These are phyloP conservation scores for Phaetusa simplex DNA, from an alignment of 2,113 vertebrate species.

Conservation along the genomic window DNA sequence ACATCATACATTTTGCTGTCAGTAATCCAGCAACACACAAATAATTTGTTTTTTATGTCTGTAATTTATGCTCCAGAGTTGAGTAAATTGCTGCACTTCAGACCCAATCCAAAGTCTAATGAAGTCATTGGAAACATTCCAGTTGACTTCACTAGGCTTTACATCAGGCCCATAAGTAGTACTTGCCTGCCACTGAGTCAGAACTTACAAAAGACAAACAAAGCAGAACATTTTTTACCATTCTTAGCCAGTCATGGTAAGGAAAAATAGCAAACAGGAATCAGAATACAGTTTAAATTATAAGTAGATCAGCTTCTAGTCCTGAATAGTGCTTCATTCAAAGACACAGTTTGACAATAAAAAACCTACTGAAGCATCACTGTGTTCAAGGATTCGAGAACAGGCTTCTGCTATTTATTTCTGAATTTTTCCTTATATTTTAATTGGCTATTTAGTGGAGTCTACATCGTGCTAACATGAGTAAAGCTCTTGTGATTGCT, in stretches of 20 bases:
- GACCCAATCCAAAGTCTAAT: slow-evolving; percentile 38
- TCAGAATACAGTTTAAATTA: neutral
- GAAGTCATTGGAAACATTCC: slow-evolving; percentile 60
- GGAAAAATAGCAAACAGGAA: neutral
- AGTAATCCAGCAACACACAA: slow-evolving; percentile 62
- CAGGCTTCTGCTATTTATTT: neutral
- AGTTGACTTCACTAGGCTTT: slow-evolving; percentile 55
- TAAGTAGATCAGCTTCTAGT: neutral
- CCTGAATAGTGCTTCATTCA: neutral
- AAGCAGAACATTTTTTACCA: neutral
- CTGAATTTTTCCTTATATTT: neutral
- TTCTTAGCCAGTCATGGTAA: neutral
- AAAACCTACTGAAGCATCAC: neutral
- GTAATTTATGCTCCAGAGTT: slow-evolving; percentile 54
- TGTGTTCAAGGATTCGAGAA: neutral
- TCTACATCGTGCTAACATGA: neutral
- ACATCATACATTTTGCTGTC: slow-evolving; percentile 63
- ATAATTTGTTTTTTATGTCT: slow-evolving; percentile 62
- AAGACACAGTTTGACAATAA: neutral
- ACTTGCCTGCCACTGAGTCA: slow-evolving; percentile 36
- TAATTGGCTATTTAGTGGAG: neutral
- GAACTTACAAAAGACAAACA: slow-evolving; percentile 13
- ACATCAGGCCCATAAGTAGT: slow-evolving; percentile 45
- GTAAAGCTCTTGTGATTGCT: neutral
- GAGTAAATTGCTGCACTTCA: slow-evolving; percentile 62